phyloP scores from a whole-genome alignment of 2,797 vertebrate genomes.

The Luscinia luscinia region DNA sequence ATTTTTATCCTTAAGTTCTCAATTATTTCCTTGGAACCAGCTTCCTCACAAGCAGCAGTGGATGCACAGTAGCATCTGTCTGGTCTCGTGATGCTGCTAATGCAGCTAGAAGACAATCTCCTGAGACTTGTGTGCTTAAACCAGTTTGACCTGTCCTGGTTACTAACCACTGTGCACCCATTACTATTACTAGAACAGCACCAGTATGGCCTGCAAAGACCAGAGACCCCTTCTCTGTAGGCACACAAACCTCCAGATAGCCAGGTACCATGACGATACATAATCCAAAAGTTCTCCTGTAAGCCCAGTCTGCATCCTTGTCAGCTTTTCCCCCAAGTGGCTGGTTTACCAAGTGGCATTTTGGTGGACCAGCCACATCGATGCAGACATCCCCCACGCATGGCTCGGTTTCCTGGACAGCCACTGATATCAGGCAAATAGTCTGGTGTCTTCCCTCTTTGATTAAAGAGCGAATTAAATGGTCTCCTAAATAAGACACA shows the following conservation, averaged over 20 bases:
- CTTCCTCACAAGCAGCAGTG: not conserved
- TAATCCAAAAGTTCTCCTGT: not conserved
- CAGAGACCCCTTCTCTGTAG: not conserved
- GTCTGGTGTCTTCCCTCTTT: not conserved
- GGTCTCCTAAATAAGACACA: not conserved
- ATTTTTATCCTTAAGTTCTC: not conserved
- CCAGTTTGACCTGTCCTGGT: not conserved
- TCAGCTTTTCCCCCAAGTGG: not conserved
- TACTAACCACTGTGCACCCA: not conserved
- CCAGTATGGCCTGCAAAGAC: not conserved
- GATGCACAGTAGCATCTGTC: not conserved
- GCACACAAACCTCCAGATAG: not conserved
- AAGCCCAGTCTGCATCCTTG: not conserved
- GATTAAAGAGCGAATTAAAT: slow-evolving; percentile 35
- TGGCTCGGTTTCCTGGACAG: not conserved
- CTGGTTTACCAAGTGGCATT: not conserved
- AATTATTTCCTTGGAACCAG: not conserved
- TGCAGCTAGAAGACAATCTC: not conserved
- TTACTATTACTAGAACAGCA: not conserved
- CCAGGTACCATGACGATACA: not conserved
- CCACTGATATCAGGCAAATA: not conserved
- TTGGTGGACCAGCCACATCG: not conserved
- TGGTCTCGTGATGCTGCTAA: not conserved
- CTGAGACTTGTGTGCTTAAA: not conserved
- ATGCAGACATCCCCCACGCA: fast-evolving